Evolutionary conservation across 2,888 invertebrate genomes (phyloP).

Genomic region (Epinotia brunnichana): DNA sequence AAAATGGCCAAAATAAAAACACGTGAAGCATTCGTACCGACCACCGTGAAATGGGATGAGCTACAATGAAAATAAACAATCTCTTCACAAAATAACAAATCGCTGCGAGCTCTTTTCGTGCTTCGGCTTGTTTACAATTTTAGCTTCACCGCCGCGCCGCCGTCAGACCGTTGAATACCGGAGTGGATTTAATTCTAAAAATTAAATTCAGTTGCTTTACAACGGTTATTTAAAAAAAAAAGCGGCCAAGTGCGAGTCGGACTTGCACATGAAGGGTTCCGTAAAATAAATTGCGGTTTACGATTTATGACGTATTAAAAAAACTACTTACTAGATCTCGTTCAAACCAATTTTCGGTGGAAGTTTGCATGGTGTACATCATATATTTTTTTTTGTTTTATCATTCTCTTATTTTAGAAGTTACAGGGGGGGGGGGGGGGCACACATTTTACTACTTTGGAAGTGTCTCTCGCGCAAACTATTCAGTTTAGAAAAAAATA

Average conservation of each 20-base stretch:
- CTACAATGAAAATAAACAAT: slow-evolving; percentile 38
- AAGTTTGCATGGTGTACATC: too few species aligned
- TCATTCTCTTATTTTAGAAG: too few species aligned
- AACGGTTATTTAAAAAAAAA: slow-evolving; percentile 8
- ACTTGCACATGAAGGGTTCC: too few species aligned
- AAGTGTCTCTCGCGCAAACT: too few species aligned
- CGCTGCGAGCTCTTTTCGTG: slow-evolving; percentile 5
- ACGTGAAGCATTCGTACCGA: slow-evolving; percentile 24
- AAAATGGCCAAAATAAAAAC: slow-evolving; percentile 38
- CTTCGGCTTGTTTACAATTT: slow-evolving; percentile 1
- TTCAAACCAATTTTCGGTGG: too few species aligned
- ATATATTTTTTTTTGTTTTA: too few species aligned
- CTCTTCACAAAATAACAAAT: slow-evolving; percentile 24
- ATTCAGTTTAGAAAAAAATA: too few species aligned
- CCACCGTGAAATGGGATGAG: slow-evolving; percentile 41
- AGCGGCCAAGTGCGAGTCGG: background rate
- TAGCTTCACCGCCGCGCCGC: background rate
- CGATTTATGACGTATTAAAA: too few species aligned
- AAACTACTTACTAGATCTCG: too few species aligned
- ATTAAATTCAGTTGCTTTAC: slow-evolving; percentile 17
- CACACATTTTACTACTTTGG: too few species aligned
- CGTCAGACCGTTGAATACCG: background rate
- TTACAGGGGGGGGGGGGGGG: too few species aligned
- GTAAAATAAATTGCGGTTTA: too few species aligned
- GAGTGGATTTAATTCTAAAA: background rate